Evolutionary conservation across 2,888 invertebrate genomes (phyloP).

Genomic region (Andrena fulva): DNA sequence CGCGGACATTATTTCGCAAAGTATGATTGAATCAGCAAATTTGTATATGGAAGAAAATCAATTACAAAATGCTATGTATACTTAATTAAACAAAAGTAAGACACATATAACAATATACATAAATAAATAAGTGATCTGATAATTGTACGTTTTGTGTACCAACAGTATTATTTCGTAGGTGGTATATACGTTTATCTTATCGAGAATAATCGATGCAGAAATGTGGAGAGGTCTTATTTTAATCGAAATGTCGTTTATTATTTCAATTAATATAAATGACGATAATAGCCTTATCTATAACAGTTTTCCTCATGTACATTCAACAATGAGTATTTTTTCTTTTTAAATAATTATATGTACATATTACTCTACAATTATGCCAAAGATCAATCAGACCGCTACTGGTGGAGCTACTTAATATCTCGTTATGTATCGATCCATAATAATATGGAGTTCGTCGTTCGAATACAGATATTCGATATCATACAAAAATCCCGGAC

Average conservation of each 20-base stretch:
- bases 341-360: constrained; percentile 69
- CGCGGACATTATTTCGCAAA: background rate
- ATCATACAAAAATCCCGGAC: constrained; percentile 49
- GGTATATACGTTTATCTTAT: constrained; percentile 1
- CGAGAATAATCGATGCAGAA: constrained; percentile 26
- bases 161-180: background rate
- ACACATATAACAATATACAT: background rate
- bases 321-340: constrained; percentile 64
- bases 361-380: constrained; percentile 66
- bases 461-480: constrained; percentile 60
- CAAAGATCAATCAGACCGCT: constrained; percentile 59
- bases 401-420: constrained; percentile 52
- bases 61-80: background rate
- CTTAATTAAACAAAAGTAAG: background rate
- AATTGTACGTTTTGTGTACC: background rate
- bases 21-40: background rate
- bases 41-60: background rate
- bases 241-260: constrained; percentile 72
- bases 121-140: background rate
- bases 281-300: constrained; percentile 68
- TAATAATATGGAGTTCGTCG: constrained; percentile 61
- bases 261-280: constrained; percentile 73
- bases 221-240: constrained; percentile 41
- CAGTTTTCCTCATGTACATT: constrained; percentile 68
- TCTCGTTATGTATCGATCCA: constrained; percentile 52